Percentiles rank a stretch among this genome's conserved stretches.
Conservation (phyloP, 1,140 invertebrate genomes). For the Archivesica marissinica region DNA sequence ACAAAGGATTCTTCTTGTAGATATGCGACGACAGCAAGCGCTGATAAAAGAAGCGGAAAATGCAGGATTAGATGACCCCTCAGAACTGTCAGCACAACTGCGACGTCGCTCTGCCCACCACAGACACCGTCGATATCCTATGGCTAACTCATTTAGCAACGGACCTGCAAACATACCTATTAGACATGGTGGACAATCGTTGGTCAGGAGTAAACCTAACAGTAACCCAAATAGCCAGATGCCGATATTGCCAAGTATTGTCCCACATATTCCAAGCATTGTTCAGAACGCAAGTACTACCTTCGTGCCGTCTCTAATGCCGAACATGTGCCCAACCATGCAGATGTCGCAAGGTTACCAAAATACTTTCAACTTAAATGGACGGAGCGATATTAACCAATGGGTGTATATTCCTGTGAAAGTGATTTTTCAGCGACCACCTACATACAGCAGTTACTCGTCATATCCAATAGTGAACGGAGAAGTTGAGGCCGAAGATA, state of each 20-base stretch:
- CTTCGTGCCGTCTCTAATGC: not conserved
- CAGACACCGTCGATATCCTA: not conserved
- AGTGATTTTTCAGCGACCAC: conserved; percentile 72
- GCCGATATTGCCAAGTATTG: not conserved
- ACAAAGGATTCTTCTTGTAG: not conserved
- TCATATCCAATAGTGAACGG: conserved; percentile 76
- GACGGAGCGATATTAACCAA: conserved; percentile 71
- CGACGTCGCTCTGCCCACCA: not conserved
- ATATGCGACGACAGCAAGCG: not conserved
- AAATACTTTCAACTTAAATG: conserved; percentile 76
- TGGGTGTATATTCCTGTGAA: conserved; percentile 79
- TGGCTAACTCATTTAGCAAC: not conserved
- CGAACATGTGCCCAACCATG: not conserved
- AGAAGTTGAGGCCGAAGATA: conserved; percentile 64
- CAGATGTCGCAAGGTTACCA: conserved; percentile 66
- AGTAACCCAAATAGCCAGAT: conserved; percentile 6
- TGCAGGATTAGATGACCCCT: conserved; percentile 2
- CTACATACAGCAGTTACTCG: conserved; percentile 67
- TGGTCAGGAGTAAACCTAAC: not conserved
- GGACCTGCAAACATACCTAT: not conserved
- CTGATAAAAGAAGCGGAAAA: not conserved
- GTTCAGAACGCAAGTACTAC: conserved; percentile 10
- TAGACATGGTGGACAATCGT: conserved; percentile 19
- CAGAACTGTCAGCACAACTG: not conserved
- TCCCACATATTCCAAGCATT: not conserved